phyloP scores from a whole-genome alignment of 2,797 vertebrate genomes.

The Pipistrellus pygmaeus region DNA sequence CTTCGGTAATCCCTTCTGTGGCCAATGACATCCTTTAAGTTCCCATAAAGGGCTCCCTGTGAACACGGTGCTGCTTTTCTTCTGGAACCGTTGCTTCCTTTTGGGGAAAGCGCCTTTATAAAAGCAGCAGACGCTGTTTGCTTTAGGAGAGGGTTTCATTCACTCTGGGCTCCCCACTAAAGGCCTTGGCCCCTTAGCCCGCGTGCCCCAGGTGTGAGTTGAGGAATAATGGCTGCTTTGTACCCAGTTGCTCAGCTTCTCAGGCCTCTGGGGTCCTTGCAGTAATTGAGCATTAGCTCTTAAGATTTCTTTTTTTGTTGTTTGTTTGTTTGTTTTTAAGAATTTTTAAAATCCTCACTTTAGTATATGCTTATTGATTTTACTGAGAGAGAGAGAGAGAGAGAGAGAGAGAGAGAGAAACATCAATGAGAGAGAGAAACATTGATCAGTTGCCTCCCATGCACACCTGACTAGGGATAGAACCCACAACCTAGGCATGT shows the following conservation, averaged over 20 bases:
- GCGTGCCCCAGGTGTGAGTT: neutral
- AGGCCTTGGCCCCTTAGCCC: constrained; percentile 1
- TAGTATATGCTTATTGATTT: neutral
- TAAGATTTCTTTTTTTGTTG: neutral
- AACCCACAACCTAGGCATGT: neutral
- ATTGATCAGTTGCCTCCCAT: neutral
- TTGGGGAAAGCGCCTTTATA: constrained; percentile 34
- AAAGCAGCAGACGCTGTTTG: neutral
- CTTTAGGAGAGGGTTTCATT: neutral
- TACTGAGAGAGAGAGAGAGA: neutral
- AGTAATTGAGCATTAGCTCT: neutral
- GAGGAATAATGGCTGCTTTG: constrained; percentile 49
- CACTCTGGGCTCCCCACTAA: constrained; percentile 19
- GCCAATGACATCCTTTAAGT: constrained; percentile 39
- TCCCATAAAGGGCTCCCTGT: constrained; percentile 37
- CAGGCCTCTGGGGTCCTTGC: neutral
- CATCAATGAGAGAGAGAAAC: neutral
- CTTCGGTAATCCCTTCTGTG: neutral
- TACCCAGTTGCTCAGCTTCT: neutral
- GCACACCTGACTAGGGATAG: neutral
- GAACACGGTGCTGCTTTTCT: neutral
- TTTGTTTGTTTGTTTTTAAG: neutral
- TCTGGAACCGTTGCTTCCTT: constrained; percentile 50
- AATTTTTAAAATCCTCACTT: neutral
- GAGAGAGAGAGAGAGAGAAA: neutral